These are phyloP conservation scores for Ptilorrhoa leucosticta DNA, from an alignment of 2,113 vertebrate species.

Conservation along the genomic window DNA sequence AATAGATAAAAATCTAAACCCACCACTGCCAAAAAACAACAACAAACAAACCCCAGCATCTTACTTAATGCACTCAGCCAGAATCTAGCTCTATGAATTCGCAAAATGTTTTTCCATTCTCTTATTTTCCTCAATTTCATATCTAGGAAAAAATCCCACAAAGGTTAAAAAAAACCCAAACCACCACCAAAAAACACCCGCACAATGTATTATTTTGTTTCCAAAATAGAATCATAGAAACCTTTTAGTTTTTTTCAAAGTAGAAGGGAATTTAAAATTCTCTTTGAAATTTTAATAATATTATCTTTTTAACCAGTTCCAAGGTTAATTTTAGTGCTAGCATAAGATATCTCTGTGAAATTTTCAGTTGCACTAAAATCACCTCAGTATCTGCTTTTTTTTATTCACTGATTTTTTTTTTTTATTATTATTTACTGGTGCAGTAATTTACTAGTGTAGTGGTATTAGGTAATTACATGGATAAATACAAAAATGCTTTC, in stretches of 20 bases:
- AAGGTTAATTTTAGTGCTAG: background rate
- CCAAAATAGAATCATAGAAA: background rate
- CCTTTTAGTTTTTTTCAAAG: background rate
- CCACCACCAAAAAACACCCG: rapidly evolving
- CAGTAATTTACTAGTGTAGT: background rate
- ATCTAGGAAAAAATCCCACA: background rate
- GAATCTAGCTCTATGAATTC: background rate
- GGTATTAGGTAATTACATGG: background rate
- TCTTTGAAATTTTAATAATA: background rate
- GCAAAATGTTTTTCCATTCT: background rate
- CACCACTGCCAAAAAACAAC: background rate
- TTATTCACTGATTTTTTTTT: background rate
- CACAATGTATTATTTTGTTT: background rate
- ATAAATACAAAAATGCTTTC: background rate
- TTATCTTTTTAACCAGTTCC: background rate
- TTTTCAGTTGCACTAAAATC: background rate
- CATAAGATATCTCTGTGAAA: background rate
- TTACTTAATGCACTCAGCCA: rapidly evolving
- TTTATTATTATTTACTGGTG: background rate
- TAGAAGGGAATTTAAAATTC: background rate
- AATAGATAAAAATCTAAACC: background rate
- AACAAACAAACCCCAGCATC: rapidly evolving
- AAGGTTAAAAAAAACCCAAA: background rate
- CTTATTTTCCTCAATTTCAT: background rate
- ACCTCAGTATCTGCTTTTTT: background rate